phyloP scores from a whole-genome alignment of 2,797 vertebrate genomes.

The Sardinella longiceps region DNA sequence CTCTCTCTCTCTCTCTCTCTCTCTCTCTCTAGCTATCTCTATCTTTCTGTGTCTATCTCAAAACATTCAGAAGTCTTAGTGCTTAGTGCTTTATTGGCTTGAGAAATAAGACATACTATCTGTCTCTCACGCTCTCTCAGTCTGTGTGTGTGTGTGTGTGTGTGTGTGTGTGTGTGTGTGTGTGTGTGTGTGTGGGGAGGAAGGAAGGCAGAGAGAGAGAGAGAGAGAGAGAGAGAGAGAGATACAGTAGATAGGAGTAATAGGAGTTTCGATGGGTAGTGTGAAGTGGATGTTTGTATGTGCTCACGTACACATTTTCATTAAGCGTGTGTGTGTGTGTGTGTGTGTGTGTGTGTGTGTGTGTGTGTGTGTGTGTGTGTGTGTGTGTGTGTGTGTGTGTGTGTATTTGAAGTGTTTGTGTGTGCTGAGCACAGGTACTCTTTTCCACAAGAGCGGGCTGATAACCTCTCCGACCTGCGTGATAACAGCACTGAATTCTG shows the following conservation, averaged over 20 bases:
- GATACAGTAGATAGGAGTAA: neutral
- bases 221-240: neutral
- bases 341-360: neutral
- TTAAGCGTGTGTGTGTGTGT: constrained; percentile 36
- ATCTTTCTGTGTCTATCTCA: neutral
- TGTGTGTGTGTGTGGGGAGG: neutral
- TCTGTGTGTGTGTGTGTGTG: neutral
- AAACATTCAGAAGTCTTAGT: no score
- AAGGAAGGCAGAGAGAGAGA: neutral
- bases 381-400: constrained; percentile 35
- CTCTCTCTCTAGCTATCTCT: neutral
- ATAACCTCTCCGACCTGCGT: constrained; percentile 31
- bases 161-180: neutral
- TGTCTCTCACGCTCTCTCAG: neutral
- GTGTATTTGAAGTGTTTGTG: constrained; percentile 38
- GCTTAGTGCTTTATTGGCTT: no score
- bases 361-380: constrained; percentile 31
- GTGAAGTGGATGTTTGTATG: neutral
- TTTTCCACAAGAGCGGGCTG: constrained; percentile 44
- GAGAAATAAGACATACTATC: no score
- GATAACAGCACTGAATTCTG: constrained; percentile 28
- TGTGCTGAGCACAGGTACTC: constrained; percentile 46
- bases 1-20: neutral
- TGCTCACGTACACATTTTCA: neutral
- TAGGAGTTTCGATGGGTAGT: neutral